phyloP scores from a whole-genome alignment of 2,888 invertebrate genomes.

The Brassicogethes aeneus region DNA sequence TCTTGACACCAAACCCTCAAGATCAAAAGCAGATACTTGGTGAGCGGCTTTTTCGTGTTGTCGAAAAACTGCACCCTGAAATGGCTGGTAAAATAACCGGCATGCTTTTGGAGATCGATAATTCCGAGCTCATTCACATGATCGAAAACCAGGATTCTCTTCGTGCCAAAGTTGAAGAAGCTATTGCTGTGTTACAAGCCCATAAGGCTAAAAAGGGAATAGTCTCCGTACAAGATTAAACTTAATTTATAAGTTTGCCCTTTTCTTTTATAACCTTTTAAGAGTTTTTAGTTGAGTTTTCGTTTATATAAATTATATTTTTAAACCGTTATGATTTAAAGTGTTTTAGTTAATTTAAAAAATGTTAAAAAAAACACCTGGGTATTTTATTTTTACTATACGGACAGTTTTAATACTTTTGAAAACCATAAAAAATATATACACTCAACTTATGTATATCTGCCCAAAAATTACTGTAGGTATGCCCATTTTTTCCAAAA shows the following conservation, averaged over 20 bases:
- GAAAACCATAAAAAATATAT: slow-evolving; percentile 14
- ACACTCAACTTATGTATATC: slow-evolving; percentile 9
- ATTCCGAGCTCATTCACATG: slow-evolving; percentile 94
- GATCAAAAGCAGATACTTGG: slow-evolving; percentile 99
- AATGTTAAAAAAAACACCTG: slow-evolving; percentile 17
- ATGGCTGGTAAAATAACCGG: slow-evolving; percentile 97
- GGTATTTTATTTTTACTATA: not conserved
- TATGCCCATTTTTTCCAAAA: too few relatives aligned
- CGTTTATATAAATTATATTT: slow-evolving; percentile 3
- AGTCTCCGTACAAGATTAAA: slow-evolving; percentile 26
- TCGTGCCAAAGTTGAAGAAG: slow-evolving; percentile 95
- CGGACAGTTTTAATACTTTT: slow-evolving; percentile 1
- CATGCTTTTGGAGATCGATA: slow-evolving; percentile 97
- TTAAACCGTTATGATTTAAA: slow-evolving; percentile 12
- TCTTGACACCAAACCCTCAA: slow-evolving; percentile 86
- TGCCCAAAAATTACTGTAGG: slow-evolving; percentile 3
- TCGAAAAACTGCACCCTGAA: slow-evolving; percentile 86
- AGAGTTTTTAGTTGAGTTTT: slow-evolving; percentile 4
- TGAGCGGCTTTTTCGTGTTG: slow-evolving; percentile 92
- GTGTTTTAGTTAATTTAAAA: slow-evolving; percentile 15
- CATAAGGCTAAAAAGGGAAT: slow-evolving; percentile 62
- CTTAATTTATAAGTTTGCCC: slow-evolving; percentile 8
- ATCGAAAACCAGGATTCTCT: slow-evolving; percentile 82
- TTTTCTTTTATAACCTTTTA: not conserved
- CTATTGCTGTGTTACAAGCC: slow-evolving; percentile 93